Percentiles rank a stretch among this genome's conserved stretches.
These are phyloP conservation scores for Probaryconus sp. DNA, from an alignment of 1,140 invertebrate genomes.

Conservation along the genomic window DNA sequence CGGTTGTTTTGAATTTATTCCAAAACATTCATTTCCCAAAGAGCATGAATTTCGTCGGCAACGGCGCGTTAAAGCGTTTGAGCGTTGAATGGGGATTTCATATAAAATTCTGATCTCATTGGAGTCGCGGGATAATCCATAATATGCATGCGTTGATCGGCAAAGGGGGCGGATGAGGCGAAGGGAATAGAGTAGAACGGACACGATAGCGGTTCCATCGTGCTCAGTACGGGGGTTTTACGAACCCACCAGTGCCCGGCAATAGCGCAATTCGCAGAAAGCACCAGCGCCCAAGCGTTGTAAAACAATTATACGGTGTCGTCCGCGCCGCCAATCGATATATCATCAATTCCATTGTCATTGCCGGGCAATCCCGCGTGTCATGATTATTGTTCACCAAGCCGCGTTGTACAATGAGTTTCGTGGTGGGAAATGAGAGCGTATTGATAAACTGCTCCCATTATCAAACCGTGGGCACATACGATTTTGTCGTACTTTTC, in stretches of 20 bases:
- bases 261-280: conserved; percentile 52
- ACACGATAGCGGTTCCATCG: conserved; percentile 52
- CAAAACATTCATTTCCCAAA: conserved; percentile 48
- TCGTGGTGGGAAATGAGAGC: conserved; percentile 54
- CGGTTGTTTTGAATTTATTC: conserved; percentile 34
- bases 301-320: conserved; percentile 73
- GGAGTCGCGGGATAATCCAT: conserved; percentile 56
- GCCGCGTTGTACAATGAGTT: conserved; percentile 68
- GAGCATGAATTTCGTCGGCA: conserved; percentile 33
- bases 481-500: conserved; percentile 60
- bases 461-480: conserved; percentile 48
- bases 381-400: conserved; percentile 73
- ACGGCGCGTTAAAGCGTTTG: conserved; percentile 46
- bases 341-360: conserved; percentile 73
- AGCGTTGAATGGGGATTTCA: conserved; percentile 55
- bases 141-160: conserved; percentile 57
- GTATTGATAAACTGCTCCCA: conserved; percentile 61
- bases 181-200: conserved; percentile 42
- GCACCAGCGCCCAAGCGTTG: conserved; percentile 58
- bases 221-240: conserved; percentile 50
- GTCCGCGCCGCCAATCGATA: conserved; percentile 65
- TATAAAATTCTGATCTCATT: conserved; percentile 63
- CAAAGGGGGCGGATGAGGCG: conserved; percentile 3
- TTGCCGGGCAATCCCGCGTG: conserved; percentile 67
- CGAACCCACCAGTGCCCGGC: conserved; percentile 26